phyloP scores from a whole-genome alignment of 2,113 vertebrate species.

The Peromyscus polionotus region DNA sequence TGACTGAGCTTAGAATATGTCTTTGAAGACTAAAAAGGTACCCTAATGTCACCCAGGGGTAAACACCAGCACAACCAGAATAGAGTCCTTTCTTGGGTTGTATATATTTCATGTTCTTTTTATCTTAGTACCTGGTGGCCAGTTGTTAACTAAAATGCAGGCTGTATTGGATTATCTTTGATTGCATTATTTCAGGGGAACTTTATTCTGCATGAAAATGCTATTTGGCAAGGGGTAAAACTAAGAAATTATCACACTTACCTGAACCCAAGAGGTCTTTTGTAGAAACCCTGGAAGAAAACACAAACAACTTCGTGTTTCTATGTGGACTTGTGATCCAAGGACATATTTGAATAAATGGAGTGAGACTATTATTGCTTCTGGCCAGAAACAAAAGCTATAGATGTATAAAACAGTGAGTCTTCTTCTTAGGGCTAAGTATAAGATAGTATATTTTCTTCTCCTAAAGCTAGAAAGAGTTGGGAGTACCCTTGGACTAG shows the following conservation, averaged over 20 bases:
- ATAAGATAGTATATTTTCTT: not conserved
- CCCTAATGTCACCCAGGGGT: not conserved
- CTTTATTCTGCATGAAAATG: not conserved
- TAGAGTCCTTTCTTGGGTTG: not conserved
- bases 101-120: not conserved
- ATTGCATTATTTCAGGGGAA: not conserved
- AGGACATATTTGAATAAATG: not conserved
- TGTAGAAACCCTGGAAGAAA: not conserved
- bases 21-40: not conserved
- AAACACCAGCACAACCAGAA: not conserved
- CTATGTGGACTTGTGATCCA: not conserved
- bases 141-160: not conserved
- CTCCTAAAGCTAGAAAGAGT: not conserved
- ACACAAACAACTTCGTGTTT: not conserved
- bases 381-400: not conserved
- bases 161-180: not conserved
- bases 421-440: not conserved
- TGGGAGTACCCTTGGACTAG: not conserved
- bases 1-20: not conserved
- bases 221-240: not conserved
- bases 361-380: not conserved
- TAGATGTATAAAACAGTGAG: not conserved
- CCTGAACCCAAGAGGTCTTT: not conserved
- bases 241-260: not conserved
- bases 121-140: not conserved